These are phyloP conservation scores for Anas flavirostris DNA, from an alignment of 2,797 vertebrate genomes.

Conservation along the genomic window DNA sequence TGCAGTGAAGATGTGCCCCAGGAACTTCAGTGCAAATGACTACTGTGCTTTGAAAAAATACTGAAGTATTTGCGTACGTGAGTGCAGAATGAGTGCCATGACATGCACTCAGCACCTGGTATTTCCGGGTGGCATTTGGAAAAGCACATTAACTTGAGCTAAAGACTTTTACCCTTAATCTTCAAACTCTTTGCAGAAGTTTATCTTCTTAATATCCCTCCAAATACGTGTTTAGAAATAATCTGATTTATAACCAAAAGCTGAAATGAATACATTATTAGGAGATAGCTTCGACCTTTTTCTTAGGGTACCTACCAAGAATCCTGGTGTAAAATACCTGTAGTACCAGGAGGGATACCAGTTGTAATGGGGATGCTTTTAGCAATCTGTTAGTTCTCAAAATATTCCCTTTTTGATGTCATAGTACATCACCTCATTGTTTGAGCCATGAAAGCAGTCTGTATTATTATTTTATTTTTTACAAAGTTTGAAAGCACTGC, in stretches of 20 bases:
- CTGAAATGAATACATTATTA: background rate
- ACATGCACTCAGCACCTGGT: background rate
- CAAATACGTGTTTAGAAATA: background rate
- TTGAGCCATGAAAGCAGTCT: background rate
- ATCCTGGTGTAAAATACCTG: background rate
- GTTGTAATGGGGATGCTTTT: background rate
- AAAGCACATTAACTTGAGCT: constrained; percentile 31
- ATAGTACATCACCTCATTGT: background rate
- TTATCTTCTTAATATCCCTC: background rate
- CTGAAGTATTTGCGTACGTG: background rate
- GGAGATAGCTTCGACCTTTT: background rate
- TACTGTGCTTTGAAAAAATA: background rate
- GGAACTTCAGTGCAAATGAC: background rate
- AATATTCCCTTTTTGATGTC: background rate
- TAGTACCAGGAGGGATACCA: background rate
- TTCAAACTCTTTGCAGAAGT: constrained; percentile 3
- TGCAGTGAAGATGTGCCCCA: background rate
- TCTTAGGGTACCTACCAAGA: background rate
- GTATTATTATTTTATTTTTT: background rate
- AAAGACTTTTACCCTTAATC: constrained; percentile 3
- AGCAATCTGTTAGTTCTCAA: background rate
- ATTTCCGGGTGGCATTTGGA: background rate
- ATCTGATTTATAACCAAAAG: background rate
- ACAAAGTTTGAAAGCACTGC: background rate
- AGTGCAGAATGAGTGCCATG: background rate